These are phyloP conservation scores for Oceanodroma tethys DNA, from an alignment of 2,113 vertebrate species.

Conservation along the genomic window DNA sequence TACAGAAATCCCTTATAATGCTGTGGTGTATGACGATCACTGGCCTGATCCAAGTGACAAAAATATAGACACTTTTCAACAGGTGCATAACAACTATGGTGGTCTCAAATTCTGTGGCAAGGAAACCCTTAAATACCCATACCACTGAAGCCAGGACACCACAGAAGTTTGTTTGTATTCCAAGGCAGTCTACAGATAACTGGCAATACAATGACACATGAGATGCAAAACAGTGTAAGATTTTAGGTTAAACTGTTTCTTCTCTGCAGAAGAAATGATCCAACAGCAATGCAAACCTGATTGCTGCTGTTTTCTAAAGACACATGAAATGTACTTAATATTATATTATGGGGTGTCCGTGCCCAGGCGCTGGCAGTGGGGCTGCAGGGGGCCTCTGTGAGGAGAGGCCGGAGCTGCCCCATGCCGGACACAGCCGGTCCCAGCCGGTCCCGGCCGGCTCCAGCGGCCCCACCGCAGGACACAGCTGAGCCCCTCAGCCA, in stretches of 20 bases:
- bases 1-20: rapidly evolving
- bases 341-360: rapidly evolving
- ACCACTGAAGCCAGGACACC: not conserved
- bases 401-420: not conserved
- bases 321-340: not conserved
- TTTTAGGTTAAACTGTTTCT: not conserved
- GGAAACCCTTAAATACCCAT: not conserved
- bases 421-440: not conserved
- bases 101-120: not conserved
- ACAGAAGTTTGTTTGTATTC: not conserved
- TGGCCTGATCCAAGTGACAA: not conserved
- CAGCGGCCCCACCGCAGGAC: not conserved
- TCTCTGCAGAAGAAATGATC: not conserved
- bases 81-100: rapidly evolving
- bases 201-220: rapidly evolving
- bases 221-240: not conserved
- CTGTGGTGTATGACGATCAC: rapidly evolving
- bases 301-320: not conserved
- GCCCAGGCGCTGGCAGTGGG: rapidly evolving
- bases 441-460: not conserved
- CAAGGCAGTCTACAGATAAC: not conserved
- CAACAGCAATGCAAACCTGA: not conserved
- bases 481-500: not conserved
- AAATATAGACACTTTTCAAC: not conserved
- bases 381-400: not conserved